Percentiles rank a stretch among this genome's conserved stretches.
Conservation (phyloP, 2,888 invertebrate species). For the Ariolimax columbianus region DNA sequence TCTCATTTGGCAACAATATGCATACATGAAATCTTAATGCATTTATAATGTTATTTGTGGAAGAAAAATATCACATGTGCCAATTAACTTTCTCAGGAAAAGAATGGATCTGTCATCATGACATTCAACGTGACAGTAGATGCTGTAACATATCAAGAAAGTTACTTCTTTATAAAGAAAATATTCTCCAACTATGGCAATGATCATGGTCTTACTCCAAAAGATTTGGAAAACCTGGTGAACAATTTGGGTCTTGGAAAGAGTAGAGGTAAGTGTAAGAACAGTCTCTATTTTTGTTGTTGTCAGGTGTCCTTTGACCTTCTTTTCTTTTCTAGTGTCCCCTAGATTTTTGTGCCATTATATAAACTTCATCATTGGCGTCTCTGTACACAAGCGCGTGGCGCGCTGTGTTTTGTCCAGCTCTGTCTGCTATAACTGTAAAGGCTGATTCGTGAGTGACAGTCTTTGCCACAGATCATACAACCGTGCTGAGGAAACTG, state of each 20-base stretch:
- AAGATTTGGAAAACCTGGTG: slow-evolving; percentile 23
- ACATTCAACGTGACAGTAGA: slow-evolving; percentile 43
- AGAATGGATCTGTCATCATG: background rate
- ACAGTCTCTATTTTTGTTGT: background rate
- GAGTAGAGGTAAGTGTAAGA: background rate
- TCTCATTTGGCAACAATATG: no score
- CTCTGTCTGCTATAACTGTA: no score
- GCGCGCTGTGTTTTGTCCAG: no score
- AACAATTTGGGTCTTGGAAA: slow-evolving; percentile 37
- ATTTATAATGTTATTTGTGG: no score
- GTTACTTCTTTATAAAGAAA: slow-evolving; percentile 37
- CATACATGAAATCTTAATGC: no score
- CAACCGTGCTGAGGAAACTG: no score
- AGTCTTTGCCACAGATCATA: no score
- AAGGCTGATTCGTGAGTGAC: no score
- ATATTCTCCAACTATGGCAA: slow-evolving; percentile 42
- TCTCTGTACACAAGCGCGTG: no score
- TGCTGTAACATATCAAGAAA: slow-evolving; percentile 37
- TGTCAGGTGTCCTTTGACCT: background rate
- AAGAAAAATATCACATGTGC: no score
- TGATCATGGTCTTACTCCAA: background rate
- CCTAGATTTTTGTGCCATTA: no score
- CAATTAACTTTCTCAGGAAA: slow-evolving; percentile 12
- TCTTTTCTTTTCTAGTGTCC: background rate
- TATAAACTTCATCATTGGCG: no score